phyloP scores from a whole-genome alignment of 2,888 invertebrate genomes.

The Aporophyla lueneburgensis region DNA sequence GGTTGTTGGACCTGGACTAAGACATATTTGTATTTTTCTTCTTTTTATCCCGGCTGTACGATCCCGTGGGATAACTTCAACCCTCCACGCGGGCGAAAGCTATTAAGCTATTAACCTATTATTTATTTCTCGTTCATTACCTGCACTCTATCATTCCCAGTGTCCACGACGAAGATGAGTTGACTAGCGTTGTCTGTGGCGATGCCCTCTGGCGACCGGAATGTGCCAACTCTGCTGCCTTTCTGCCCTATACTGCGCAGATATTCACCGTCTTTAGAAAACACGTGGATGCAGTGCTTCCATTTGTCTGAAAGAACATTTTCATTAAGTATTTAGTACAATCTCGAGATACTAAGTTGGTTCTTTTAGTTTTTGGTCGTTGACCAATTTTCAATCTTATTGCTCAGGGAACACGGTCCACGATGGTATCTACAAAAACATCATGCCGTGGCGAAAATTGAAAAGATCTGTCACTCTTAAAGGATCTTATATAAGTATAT shows the following conservation, averaged over 20 bases:
- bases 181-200: conserved; percentile 90
- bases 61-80: too few relatives aligned
- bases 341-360: too few relatives aligned
- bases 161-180: conserved; percentile 94
- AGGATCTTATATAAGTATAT: background rate
- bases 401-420: too few relatives aligned
- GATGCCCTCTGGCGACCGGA: conserved; percentile 94
- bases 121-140: conserved; percentile 67
- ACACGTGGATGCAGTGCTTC: conserved; percentile 93
- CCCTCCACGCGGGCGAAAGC: too few relatives aligned
- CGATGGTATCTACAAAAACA: background rate
- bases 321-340: background rate
- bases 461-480: background rate
- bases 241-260: conserved; percentile 92
- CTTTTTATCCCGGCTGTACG: too few relatives aligned
- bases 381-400: background rate
- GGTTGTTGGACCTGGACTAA: too few relatives aligned
- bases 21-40: too few relatives aligned
- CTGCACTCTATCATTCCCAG: conserved; percentile 94
- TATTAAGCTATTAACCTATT: background rate
- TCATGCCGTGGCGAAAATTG: background rate
- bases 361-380: background rate
- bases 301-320: conserved; percentile 90
- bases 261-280: conserved; percentile 92
- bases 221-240: conserved; percentile 91